Evolutionary conservation across 2,797 vertebrate genomes (phyloP).

Genomic region (Chaetophractus vellerosus): DNA sequence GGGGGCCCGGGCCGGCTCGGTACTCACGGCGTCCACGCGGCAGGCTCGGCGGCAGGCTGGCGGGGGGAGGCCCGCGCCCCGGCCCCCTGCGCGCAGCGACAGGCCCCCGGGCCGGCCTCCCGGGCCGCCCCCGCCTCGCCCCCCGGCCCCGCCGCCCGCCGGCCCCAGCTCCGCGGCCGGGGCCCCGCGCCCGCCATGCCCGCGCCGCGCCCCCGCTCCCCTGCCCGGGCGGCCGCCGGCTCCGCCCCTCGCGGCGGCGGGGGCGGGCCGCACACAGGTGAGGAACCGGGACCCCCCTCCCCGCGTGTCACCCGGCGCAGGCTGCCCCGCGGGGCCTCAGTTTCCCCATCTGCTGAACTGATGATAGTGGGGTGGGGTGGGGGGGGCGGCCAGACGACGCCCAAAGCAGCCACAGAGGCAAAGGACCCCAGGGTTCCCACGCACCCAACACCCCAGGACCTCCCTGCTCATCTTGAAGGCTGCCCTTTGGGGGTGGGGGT

Average conservation of each 20-base stretch:
- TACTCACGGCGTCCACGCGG: conserved; percentile 83
- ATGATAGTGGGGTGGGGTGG: background rate
- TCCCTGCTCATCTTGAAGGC: too few species aligned
- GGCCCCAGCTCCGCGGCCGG: conserved; percentile 26
- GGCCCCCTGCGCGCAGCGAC: conserved; percentile 59
- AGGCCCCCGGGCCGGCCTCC: background rate
- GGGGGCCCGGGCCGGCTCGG: background rate
- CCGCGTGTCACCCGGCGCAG: background rate
- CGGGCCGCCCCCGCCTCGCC: background rate
- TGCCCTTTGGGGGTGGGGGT: too few species aligned
- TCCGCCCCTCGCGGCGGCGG: background rate
- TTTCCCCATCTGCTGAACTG: background rate
- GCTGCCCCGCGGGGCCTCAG: background rate
- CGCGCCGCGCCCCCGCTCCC: background rate
- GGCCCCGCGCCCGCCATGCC: conserved; percentile 69
- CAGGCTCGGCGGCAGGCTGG: conserved; percentile 47
- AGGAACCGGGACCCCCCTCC: background rate
- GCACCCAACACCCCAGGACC: background rate
- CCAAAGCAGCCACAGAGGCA: background rate
- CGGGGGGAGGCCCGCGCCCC: background rate
- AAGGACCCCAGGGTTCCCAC: background rate
- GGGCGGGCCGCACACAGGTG: background rate
- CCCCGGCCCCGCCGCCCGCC: background rate
- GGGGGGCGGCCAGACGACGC: background rate
- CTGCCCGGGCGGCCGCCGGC: background rate